phyloP scores from a whole-genome alignment of 2,888 invertebrate species.

The Antheraea assamensis region DNA sequence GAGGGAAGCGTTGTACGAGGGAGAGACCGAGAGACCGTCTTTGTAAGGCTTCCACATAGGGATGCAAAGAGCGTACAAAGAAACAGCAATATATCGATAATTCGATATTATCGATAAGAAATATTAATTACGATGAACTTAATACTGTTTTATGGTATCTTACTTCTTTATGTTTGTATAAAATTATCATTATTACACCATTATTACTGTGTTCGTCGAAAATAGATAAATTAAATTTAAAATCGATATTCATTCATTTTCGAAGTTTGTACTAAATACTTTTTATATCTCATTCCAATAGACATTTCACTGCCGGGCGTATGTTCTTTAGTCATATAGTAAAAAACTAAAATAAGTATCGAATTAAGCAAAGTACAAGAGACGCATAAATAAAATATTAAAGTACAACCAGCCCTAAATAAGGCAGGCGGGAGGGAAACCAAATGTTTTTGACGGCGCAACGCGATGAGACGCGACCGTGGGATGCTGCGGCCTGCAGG shows the following conservation, averaged over 20 bases:
- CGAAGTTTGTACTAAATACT: neutral
- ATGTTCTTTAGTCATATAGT: neutral
- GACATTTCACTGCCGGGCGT: neutral
- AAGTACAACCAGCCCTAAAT: constrained; percentile 43
- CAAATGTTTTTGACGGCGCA: constrained; percentile 65
- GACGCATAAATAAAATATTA: neutral
- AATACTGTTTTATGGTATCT: neutral
- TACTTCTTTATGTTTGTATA: neutral
- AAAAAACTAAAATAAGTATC: neutral
- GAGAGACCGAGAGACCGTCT: constrained; percentile 7
- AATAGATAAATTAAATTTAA: neutral
- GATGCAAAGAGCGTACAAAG: neutral
- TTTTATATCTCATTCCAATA: neutral
- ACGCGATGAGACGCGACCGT: neutral
- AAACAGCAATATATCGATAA: neutral
- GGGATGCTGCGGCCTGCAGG: constrained; percentile 3
- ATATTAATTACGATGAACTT: neutral
- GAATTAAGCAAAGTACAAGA: neutral
- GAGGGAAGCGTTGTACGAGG: neutral
- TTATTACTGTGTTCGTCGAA: too few species aligned
- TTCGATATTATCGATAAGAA: neutral
- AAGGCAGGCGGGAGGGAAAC: constrained; percentile 56
- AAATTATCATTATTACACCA: too few species aligned
- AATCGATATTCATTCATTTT: neutral
- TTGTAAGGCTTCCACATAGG: constrained; percentile 2